Percentiles rank a stretch among this genome's conserved stretches.
phyloP scores from a whole-genome alignment of 2,113 vertebrate genomes.

The Corythornis vintsioides region DNA sequence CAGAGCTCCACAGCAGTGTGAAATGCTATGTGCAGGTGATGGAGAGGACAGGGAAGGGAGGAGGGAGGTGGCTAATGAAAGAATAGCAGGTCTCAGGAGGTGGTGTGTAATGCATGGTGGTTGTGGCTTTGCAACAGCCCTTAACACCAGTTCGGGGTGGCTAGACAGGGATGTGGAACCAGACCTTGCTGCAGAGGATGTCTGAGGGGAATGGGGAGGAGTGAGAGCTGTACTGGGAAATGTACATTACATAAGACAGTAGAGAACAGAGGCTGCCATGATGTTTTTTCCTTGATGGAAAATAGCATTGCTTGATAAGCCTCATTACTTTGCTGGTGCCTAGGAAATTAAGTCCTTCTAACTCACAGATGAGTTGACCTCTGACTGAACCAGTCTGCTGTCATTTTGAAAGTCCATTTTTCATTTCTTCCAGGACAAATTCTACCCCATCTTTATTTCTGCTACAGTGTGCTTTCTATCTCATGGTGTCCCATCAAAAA shows the following conservation, averaged over 20 bases:
- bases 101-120: not conserved
- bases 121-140: not conserved
- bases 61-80: not conserved
- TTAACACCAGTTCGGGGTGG: not conserved
- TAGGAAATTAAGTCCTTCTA: constrained; percentile 55
- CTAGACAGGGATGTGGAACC: not conserved
- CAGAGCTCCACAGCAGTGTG: not conserved
- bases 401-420: constrained; percentile 13
- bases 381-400: constrained; percentile 54
- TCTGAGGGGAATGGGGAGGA: not conserved
- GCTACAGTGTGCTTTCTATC: not conserved
- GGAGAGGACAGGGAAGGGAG: not conserved
- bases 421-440: constrained; percentile 28
- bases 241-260: not conserved
- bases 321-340: constrained; percentile 48
- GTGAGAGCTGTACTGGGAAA: not conserved
- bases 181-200: not conserved
- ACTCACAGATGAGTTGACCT: constrained; percentile 52
- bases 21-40: not conserved
- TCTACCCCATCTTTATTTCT: constrained; percentile 25
- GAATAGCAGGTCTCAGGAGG: not conserved
- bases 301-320: constrained; percentile 44
- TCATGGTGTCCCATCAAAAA: not conserved
- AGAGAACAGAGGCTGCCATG: constrained; percentile 18
- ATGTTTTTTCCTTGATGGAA: constrained; percentile 16